A percentile compares a stretch with the other conserved stretches of the same genome.
Conservation (phyloP, 2,113 vertebrate species). For the Anoplopoma fimbria region DNA sequence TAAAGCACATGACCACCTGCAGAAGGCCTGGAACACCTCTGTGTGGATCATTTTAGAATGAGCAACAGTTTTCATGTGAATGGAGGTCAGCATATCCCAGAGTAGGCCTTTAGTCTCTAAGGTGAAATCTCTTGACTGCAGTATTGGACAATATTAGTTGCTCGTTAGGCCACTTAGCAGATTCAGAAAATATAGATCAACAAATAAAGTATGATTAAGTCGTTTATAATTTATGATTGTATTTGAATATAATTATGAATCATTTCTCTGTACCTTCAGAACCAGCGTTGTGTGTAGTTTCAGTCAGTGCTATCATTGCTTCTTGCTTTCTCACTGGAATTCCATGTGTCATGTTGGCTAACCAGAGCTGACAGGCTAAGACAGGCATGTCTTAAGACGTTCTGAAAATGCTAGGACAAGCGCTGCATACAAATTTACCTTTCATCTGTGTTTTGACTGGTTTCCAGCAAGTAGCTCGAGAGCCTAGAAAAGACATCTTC, state of each 20-base stretch:
- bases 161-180: too few relatives aligned
- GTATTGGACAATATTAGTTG: too few relatives aligned
- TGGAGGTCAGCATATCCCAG: background rate
- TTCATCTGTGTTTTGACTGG: slow-evolving; percentile 4
- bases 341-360: background rate
- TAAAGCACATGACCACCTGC: background rate
- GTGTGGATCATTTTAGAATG: background rate
- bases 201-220: too few relatives aligned
- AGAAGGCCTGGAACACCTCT: background rate
- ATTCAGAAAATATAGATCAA: too few relatives aligned
- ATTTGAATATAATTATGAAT: background rate
- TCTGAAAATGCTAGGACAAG: background rate
- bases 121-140: background rate
- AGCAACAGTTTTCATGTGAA: background rate
- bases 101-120: background rate
- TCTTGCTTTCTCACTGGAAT: background rate
- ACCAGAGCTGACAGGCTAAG: slow-evolving; percentile 6
- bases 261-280: background rate
- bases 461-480: background rate
- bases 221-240: too few relatives aligned
- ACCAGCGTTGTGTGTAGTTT: background rate
- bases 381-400: background rate
- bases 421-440: background rate
- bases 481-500: background rate
- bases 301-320: background rate